Percentiles rank a stretch among this genome's conserved stretches.
phyloP scores from a whole-genome alignment of 2,113 vertebrate species.

The Rallus limicola region DNA sequence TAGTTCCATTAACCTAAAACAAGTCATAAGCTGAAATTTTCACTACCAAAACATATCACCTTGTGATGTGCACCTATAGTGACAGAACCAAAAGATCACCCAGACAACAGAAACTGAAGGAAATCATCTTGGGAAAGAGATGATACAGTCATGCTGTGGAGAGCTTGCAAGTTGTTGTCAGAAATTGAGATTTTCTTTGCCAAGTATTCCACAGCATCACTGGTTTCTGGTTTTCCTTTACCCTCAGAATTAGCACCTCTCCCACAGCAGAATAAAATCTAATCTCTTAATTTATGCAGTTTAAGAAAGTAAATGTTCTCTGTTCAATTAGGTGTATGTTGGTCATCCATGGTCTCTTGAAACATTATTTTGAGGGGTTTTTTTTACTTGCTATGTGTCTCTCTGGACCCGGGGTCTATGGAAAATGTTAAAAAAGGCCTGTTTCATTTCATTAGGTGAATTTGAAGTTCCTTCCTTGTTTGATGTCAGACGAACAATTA shows the following conservation, averaged over 20 bases:
- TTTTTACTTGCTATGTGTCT: not conserved
- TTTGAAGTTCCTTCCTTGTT: slow-evolving; percentile 44
- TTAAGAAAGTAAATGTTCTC: not conserved
- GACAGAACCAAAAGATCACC: not conserved
- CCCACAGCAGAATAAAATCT: not conserved
- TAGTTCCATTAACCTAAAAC: not conserved
- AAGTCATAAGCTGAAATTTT: not conserved
- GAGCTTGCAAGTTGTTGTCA: not conserved
- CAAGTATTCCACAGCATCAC: not conserved
- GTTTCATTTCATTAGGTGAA: not conserved
- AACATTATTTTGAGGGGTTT: not conserved
- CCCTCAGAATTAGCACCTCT: not conserved
- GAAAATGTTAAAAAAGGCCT: slow-evolving; percentile 17
- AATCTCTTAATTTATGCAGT: not conserved
- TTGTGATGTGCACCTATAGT: not conserved
- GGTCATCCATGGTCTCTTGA: not conserved
- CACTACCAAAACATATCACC: not conserved
- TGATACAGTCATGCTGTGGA: not conserved
- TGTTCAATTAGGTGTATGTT: not conserved
- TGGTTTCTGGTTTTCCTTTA: not conserved
- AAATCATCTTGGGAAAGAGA: not conserved
- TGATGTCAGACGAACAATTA: slow-evolving; percentile 61
- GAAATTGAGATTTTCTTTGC: not conserved
- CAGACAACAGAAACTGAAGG: not conserved
- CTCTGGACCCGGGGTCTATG: not conserved